phyloP scores from a whole-genome alignment of 2,888 invertebrate species.

The Frankliniella intonsa region DNA sequence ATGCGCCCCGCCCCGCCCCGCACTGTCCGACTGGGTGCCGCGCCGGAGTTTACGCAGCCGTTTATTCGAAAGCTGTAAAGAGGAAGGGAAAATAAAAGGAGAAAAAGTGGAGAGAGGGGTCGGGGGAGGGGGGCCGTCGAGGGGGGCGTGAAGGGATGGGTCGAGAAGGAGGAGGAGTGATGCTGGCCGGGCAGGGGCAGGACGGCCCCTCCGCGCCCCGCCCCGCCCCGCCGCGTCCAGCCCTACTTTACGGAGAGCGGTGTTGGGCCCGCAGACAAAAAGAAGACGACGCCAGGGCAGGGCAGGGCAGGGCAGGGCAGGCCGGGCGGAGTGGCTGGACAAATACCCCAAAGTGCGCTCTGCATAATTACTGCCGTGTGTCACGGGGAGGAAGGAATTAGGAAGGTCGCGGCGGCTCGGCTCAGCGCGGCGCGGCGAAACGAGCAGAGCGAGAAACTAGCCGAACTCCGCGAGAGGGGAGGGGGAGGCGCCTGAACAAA shows the following conservation, averaged over 20 bases:
- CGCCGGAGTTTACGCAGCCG: not conserved
- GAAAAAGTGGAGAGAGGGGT: not conserved
- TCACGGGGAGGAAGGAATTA: not conserved
- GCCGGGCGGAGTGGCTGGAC: not conserved
- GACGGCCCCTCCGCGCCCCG: no score
- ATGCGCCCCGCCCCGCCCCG: not conserved
- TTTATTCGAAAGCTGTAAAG: slow-evolving; percentile 5
- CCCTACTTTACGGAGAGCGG: no score
- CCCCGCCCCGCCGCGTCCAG: no score
- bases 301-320: not conserved
- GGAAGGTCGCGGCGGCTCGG: no score
- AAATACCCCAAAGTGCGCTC: not conserved
- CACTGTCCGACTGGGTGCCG: no score
- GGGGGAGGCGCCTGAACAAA: no score
- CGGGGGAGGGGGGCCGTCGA: not conserved
- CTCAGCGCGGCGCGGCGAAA: no score
- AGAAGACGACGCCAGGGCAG: not conserved
- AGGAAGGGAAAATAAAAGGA: not conserved
- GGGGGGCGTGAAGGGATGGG: no score
- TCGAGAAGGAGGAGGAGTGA: no score
- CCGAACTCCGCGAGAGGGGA: no score
- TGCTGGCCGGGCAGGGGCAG: no score
- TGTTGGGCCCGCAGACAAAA: not conserved
- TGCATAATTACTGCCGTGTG: slow-evolving; percentile 18
- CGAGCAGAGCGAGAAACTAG: no score